Evolutionary conservation across 35 echinoderm and acorn worm genomes (phyloP).

Genomic region (Acanthaster planci): DNA sequence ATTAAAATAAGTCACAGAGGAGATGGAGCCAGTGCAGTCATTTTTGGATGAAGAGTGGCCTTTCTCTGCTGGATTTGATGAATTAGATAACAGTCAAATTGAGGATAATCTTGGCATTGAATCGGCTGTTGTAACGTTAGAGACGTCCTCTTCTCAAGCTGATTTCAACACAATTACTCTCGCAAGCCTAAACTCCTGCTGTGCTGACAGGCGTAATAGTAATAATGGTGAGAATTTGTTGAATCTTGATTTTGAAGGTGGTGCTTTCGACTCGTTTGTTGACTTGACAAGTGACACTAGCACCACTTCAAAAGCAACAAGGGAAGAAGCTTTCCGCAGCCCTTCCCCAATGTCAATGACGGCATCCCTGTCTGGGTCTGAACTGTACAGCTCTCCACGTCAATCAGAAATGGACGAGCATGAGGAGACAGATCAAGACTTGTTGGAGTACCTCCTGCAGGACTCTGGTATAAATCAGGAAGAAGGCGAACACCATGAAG

Average conservation of each 20-base stretch:
- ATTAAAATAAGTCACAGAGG: no score
- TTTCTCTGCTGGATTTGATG: no score
- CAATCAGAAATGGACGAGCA: background rate
- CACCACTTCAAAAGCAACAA: no score
- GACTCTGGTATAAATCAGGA: background rate
- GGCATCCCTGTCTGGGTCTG: conserved; percentile 1
- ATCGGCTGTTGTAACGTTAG: no score
- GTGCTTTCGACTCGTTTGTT: background rate
- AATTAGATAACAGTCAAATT: no score
- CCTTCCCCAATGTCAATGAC: conserved; percentile 2
- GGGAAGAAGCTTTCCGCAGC: background rate
- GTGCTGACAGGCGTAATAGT: no score
- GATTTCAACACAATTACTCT: background rate
- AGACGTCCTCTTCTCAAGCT: no score
- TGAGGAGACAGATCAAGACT: background rate
- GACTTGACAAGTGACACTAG: no score
- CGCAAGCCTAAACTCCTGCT: background rate
- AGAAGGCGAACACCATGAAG: background rate
- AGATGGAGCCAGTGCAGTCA: background rate
- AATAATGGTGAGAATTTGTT: background rate
- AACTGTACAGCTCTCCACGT: background rate
- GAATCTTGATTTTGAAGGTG: conserved; percentile 15
- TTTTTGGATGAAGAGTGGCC: background rate
- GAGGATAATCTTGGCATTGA: no score
- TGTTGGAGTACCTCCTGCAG: conserved; percentile 7